Evolutionary conservation across 2,113 vertebrate species (phyloP).

Genomic region (Leptobrachium ailaonicum): DNA sequence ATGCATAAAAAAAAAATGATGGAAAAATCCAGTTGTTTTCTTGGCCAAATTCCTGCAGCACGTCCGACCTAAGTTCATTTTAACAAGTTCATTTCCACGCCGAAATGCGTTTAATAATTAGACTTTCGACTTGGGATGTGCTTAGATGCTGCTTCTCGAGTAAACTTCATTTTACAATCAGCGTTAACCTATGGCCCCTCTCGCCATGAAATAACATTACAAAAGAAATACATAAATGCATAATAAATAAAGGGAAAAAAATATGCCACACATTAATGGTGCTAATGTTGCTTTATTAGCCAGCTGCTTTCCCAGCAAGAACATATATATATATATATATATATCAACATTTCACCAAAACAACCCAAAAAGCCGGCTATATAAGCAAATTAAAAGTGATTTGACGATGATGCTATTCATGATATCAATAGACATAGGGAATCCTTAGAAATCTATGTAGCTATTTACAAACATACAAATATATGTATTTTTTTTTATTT

Average conservation of each 20-base stretch:
- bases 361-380: neutral
- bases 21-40: neutral
- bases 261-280: slow-evolving; percentile 57
- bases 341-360: neutral
- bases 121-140: slow-evolving; percentile 9
- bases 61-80: slow-evolving; percentile 24
- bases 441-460: neutral
- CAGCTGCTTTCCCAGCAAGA: slow-evolving; percentile 60
- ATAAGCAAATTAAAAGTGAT: neutral
- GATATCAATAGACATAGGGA: neutral
- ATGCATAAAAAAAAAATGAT: neutral
- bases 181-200: slow-evolving; percentile 68
- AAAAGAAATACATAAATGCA: slow-evolving; percentile 9
- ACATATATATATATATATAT: neutral
- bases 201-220: slow-evolving; percentile 58
- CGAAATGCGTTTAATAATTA: slow-evolving; percentile 1
- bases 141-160: slow-evolving; percentile 65
- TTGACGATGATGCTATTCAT: neutral
- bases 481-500: neutral
- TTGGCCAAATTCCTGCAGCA: neutral
- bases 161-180: slow-evolving; percentile 70
- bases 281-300: slow-evolving; percentile 65
- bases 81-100: neutral
- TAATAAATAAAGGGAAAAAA: slow-evolving; percentile 41
- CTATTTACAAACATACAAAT: neutral